Base-by-base conservation (phyloP, 92 coral and sea anemone species). In the Siderastrea siderea region DNA sequence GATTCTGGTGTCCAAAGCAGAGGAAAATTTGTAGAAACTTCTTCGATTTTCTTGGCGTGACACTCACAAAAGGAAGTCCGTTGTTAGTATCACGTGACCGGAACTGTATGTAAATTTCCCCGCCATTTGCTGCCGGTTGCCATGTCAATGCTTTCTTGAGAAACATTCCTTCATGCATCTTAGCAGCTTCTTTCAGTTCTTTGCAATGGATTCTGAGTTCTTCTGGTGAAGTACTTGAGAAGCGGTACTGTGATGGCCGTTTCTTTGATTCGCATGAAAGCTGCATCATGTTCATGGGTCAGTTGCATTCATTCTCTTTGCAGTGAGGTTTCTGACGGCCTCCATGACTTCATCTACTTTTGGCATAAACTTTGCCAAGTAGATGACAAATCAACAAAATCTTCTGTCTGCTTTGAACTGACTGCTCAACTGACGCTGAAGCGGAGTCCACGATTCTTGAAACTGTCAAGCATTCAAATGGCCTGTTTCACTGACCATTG, bases 121-220 rank as follows among this genome's bases (percentile, higher is more conserved):
- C 82, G 80, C 81, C 81, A 58, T 77, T 59, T 77, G 12, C 8
- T 7, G 57, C 5, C 4, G 1, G 48, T 12, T 26, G 38, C 0
- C 38, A 26, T 26, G 38, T 26, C 38, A 26, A 0, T 26, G 38
- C 38, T 26, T 26, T 38, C 77, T 80, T 85, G 57, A 90, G 81
- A 26, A 90, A 15, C 94, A 91, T 91, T 13, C 91, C 91, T 61
- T 92, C 87, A 11, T 91, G 17, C 49, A 69, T 49, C 80, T 72
- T 8, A 92, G 77, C 6, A 91, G 87, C 75, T 92, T 92, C 87
- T 69, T 58, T 88, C 70, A 86, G 71, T 68, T 87, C 91, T 48
- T 88, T 88, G 45, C 89, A 89, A 51, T 89, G 93, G 7, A 89
- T 63, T 3, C 78, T 77, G 26, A 89, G 78, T 54, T 84, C 85